A percentile compares a stretch with the other conserved stretches of the same genome.
These are phyloP conservation scores for Helleia helle DNA, from an alignment of 2,888 invertebrate genomes.

Conservation along the genomic window DNA sequence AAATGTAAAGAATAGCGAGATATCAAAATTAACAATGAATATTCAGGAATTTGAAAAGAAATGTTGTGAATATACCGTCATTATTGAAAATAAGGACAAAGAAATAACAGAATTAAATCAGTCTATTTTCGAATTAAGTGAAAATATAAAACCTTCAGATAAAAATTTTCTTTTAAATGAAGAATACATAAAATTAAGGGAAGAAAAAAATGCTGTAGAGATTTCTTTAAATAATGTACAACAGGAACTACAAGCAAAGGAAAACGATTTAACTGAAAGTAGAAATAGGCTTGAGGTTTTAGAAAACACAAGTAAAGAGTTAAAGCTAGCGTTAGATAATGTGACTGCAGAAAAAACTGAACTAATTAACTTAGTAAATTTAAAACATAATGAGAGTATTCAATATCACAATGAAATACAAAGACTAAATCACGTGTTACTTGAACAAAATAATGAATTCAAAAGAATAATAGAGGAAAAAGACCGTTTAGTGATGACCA, in stretches of 20 bases:
- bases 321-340: slow-evolving; percentile 38
- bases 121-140: slow-evolving; percentile 41
- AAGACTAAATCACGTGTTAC: slow-evolving; percentile 76
- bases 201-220: slow-evolving; percentile 44
- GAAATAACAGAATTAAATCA: slow-evolving; percentile 52
- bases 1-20: slow-evolving; percentile 32
- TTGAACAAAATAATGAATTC: slow-evolving; percentile 63
- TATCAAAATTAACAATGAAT: slow-evolving; percentile 31
- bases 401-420: slow-evolving; percentile 91
- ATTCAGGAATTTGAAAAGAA: slow-evolving; percentile 31
- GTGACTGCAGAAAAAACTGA: slow-evolving; percentile 76
- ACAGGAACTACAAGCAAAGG: slow-evolving; percentile 31
- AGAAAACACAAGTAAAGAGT: slow-evolving; percentile 39
- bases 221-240: slow-evolving; percentile 33
- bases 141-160: slow-evolving; percentile 43
- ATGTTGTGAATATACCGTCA: slow-evolving; percentile 28
- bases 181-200: slow-evolving; percentile 37
- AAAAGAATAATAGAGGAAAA: slow-evolving; percentile 45
- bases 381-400: slow-evolving; percentile 89
- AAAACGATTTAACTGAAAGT: slow-evolving; percentile 33
- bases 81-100: slow-evolving; percentile 41
- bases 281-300: slow-evolving; percentile 31
- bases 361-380: slow-evolving; percentile 80
- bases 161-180: slow-evolving; percentile 37
- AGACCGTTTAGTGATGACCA: slow-evolving; percentile 31